Evolutionary conservation across 2,797 vertebrate species (phyloP).

Genomic region (Apogon hyalosoma): DNA sequence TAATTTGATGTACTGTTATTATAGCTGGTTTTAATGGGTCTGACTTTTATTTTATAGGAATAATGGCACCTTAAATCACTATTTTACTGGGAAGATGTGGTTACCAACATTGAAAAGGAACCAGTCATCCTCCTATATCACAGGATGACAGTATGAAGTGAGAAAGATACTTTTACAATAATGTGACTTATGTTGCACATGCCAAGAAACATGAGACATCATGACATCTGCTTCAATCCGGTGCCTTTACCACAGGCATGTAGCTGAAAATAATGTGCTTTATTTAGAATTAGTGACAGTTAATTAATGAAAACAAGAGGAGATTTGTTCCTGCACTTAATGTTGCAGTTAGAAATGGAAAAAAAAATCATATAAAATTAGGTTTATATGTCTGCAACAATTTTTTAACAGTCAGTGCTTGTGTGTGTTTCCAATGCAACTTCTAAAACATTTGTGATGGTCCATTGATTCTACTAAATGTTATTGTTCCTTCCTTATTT

Average conservation of each 20-base stretch:
- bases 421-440: too few relatives aligned
- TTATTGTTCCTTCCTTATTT: slow-evolving; percentile 1
- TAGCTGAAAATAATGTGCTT: slow-evolving; percentile 19
- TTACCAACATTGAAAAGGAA: background rate
- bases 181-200: slow-evolving; percentile 2
- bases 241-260: background rate
- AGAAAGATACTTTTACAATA: background rate
- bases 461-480: background rate
- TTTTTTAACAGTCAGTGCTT: too few relatives aligned
- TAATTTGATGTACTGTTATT: background rate
- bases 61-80: background rate
- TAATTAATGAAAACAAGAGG: background rate
- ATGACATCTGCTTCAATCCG: background rate
- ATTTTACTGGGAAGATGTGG: background rate
- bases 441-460: background rate
- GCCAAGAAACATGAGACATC: background rate
- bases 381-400: background rate
- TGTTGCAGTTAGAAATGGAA: background rate
- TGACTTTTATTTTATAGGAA: background rate
- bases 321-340: background rate
- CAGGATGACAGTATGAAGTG: background rate
- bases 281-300: background rate
- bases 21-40: too few relatives aligned
- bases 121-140: background rate
- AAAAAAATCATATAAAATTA: background rate